Evolutionary conservation across 2,797 vertebrate species (phyloP).

Genomic region (Arvicola amphibius): DNA sequence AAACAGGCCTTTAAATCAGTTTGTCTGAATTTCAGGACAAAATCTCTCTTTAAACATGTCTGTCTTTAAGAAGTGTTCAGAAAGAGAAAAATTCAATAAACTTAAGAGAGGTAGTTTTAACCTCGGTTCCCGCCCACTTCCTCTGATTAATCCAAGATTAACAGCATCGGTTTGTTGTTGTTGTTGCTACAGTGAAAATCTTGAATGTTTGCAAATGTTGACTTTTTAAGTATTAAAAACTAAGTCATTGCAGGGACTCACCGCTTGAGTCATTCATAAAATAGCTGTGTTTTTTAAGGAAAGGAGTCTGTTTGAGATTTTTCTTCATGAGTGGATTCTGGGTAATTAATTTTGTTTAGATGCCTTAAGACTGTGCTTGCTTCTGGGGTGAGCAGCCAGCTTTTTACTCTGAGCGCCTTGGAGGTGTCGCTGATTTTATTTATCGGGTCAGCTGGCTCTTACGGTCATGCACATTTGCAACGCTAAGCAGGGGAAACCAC

Average conservation of each 20-base stretch:
- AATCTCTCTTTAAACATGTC: constrained; percentile 62
- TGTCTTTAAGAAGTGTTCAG: not conserved
- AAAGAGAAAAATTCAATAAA: not conserved
- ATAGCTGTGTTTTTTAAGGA: constrained; percentile 16
- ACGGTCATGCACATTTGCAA: not conserved
- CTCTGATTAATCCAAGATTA: not conserved
- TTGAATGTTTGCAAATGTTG: constrained; percentile 1
- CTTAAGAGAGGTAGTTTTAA: not conserved
- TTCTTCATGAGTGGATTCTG: not conserved
- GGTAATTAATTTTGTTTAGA: constrained; percentile 31
- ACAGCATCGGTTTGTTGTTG: not conserved
- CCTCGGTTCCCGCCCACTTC: not conserved
- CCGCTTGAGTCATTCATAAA: not conserved
- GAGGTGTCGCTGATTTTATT: constrained; percentile 40
- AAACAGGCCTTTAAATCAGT: not conserved
- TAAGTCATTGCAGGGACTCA: not conserved
- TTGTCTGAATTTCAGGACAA: constrained; percentile 51
- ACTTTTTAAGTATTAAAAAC: not conserved
- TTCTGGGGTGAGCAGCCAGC: constrained; percentile 17
- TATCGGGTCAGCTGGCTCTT: constrained; percentile 57
- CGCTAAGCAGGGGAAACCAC: not conserved
- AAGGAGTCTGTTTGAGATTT: not conserved
- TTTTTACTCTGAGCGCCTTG: not conserved
- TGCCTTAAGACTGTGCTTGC: not conserved
- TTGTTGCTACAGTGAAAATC: not conserved